Percentiles rank a stretch among this genome's conserved stretches.
These are phyloP conservation scores for Tympanoctomys barrerae DNA, from an alignment of 2,797 vertebrate species.

Conservation along the genomic window DNA sequence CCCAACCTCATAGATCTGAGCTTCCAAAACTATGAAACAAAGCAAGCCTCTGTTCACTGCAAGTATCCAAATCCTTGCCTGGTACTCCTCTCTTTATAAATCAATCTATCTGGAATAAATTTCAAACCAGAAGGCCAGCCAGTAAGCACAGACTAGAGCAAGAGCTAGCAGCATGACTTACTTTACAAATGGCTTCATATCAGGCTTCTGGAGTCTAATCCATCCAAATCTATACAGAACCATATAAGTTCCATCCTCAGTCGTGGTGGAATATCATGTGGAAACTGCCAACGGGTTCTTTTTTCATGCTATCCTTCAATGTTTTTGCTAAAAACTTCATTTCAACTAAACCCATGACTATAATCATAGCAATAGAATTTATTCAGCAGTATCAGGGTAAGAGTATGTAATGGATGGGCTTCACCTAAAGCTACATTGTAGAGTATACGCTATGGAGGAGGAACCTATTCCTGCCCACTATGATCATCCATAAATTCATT, in stretches of 20 bases:
- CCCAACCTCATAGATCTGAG: not conserved
- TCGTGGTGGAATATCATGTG: too few relatives aligned
- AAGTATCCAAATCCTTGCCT: not conserved
- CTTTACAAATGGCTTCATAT: not conserved
- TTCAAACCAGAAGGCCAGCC: conserved; percentile 15
- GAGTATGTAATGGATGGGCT: not conserved
- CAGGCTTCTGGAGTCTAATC: not conserved
- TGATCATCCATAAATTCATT: not conserved
- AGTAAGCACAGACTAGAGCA: not conserved
- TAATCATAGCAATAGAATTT: not conserved
- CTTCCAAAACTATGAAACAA: not conserved
- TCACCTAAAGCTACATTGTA: not conserved
- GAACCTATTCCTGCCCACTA: not conserved
- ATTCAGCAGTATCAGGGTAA: not conserved
- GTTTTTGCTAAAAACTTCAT: not conserved
- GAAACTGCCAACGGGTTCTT: not conserved
- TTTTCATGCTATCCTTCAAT: not conserved
- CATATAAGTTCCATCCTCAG: not conserved
- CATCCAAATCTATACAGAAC: not conserved
- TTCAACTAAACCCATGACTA: not conserved
- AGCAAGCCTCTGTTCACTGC: not conserved
- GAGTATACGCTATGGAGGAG: not conserved
- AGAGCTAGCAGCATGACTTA: not conserved
- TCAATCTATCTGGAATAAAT: not conserved
- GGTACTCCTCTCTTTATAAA: not conserved